phyloP scores from a whole-genome alignment of 2,888 invertebrate species.

The Bembecia ichneumoniformis region DNA sequence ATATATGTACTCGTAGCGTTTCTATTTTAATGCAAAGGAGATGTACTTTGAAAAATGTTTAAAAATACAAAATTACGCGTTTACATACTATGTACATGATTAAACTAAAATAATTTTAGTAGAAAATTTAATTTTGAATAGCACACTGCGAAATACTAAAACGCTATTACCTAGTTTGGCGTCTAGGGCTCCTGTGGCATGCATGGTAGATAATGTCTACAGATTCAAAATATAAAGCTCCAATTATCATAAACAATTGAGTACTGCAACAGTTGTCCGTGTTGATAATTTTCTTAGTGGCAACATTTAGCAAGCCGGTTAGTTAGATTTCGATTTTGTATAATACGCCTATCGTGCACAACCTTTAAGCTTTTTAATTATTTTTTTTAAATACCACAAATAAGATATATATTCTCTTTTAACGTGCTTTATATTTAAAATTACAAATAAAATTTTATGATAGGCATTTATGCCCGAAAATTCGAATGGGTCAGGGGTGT shows the following conservation, averaged over 20 bases:
- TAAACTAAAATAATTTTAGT: constrained; percentile 43
- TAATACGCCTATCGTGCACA: constrained; percentile 65
- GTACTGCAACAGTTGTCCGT: constrained; percentile 9
- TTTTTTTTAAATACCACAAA: neutral
- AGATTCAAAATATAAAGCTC: constrained; percentile 45
- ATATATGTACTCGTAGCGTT: constrained; percentile 43
- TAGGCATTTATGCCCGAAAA: constrained; percentile 5
- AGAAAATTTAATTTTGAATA: constrained; percentile 29
- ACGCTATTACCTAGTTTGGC: constrained; percentile 54
- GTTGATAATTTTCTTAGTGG: neutral
- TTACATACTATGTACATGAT: constrained; percentile 62
- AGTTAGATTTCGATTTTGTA: constrained; percentile 36
- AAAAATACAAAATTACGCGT: constrained; percentile 66
- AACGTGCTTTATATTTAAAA: constrained; percentile 9
- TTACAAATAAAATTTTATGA: constrained; percentile 2
- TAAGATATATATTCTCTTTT: constrained; percentile 12
- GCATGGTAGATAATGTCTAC: constrained; percentile 41
- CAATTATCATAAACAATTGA: constrained; percentile 33
- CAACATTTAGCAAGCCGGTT: constrained; percentile 32
- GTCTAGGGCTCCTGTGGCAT: constrained; percentile 48
- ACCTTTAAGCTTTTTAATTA: constrained; percentile 33
- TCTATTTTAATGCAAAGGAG: constrained; percentile 66
- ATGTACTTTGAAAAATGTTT: constrained; percentile 61
- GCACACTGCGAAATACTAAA: constrained; percentile 46
- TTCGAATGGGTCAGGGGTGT: constrained; percentile 13